Evolutionary conservation across 2,113 vertebrate species (phyloP).

Genomic region (Theristicus caerulescens): DNA sequence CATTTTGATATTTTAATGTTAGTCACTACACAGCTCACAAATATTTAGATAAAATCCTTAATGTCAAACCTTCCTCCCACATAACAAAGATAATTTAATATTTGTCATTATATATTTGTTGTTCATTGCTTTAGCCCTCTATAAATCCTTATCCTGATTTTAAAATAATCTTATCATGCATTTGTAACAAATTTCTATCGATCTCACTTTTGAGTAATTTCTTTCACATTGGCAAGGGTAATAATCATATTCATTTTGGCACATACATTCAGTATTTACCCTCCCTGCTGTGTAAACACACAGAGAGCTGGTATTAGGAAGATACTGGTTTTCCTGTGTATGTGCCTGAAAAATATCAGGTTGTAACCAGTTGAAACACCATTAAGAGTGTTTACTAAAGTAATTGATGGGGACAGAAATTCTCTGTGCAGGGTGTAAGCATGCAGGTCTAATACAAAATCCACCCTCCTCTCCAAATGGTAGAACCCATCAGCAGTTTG

Average conservation of each 20-base stretch:
- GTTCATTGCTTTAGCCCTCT: conserved; percentile 4
- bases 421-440: background rate
- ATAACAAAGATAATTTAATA: conserved; percentile 37
- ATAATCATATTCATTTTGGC: conserved; percentile 35
- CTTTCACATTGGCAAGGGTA: background rate
- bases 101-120: conserved; percentile 38
- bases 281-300: conserved; percentile 34
- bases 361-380: background rate
- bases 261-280: background rate
- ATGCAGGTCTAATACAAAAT: background rate
- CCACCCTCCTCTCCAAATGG: fast-evolving
- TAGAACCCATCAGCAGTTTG: background rate
- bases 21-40: conserved; percentile 21
- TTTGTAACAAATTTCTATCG: conserved; percentile 49
- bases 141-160: conserved; percentile 44
- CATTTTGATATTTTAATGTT: conserved; percentile 50
- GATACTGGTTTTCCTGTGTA: background rate
- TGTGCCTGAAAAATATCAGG: background rate
- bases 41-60: conserved; percentile 65
- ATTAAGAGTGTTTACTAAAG: background rate
- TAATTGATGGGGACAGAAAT: background rate
- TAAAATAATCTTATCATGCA: background rate
- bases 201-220: conserved; percentile 43
- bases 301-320: background rate
- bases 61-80: conserved; percentile 20